These are phyloP conservation scores for Saccostrea cuccullata DNA, from an alignment of 1,140 invertebrate genomes.

Conservation along the genomic window DNA sequence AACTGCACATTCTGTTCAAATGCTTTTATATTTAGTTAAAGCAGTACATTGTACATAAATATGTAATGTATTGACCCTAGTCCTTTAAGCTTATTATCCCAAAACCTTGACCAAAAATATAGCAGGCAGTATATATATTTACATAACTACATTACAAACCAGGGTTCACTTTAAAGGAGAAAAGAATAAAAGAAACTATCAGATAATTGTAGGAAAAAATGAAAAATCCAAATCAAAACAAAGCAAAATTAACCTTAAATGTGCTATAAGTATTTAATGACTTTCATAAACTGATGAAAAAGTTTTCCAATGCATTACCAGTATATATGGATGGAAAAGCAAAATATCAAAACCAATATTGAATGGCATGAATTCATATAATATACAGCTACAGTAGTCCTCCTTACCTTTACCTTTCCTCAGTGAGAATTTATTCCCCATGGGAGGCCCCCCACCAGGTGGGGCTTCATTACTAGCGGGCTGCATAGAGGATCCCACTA, in stretches of 20 bases:
- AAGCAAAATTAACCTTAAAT: not conserved
- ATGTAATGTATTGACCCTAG: too few relatives aligned
- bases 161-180: not conserved
- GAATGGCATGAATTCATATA: not conserved
- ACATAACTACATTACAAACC: not conserved
- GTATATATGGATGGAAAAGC: too few relatives aligned
- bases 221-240: not conserved
- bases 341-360: too few relatives aligned
- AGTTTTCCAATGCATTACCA: too few relatives aligned
- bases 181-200: not conserved
- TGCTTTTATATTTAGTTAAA: too few relatives aligned
- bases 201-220: not conserved
- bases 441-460: not conserved
- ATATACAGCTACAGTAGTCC: not conserved
- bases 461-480: not conserved
- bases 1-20: too few relatives aligned
- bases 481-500: conserved; percentile 13
- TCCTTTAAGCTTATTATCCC: not conserved
- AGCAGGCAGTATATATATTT: not conserved
- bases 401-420: conserved; percentile 30
- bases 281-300: too few relatives aligned
- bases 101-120: not conserved
- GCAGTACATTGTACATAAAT: too few relatives aligned
- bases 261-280: not conserved
- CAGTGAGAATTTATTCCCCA: conserved; percentile 35